Evolutionary conservation across 2,113 vertebrate species (phyloP), one percentile per base, ranked within the genome.

Genomic region (Brachypodius melanocephalos): DNA sequence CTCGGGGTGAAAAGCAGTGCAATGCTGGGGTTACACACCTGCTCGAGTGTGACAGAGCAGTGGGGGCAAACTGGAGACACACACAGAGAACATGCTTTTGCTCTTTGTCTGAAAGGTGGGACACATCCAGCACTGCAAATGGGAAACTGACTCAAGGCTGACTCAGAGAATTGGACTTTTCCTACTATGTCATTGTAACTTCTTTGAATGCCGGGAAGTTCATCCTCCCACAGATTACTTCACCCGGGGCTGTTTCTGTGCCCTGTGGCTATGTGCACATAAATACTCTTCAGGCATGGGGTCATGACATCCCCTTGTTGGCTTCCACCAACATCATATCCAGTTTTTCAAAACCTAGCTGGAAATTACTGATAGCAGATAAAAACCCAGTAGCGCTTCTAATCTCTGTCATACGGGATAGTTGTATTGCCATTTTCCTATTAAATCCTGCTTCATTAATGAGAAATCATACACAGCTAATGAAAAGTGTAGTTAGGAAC

Each of bases 71-170:
- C 77, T 42, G 11, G 55, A 46, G 40, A 31, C 46, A 14, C 18
- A 3, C 28, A 21, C 29, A 17, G 24, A 66, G 75, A 55, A 11
- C 17, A 7, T 2, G 17, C 20, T 45, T 57, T n/a, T 8, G 25
- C 43, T 69, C 31, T 83, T 49, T 28, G 24, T 54, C 75, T 65
- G 42, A 28, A 66, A 87, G 81, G 66, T 89, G 81, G 88, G 94
- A 93, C 48, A 6, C 17, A 36, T 8, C 65, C 91, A 85, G 87
- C 80, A 2, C 55, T 51, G 43, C 36, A 25, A 36, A 46, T 29
- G 65, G 80, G 74, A 34, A 61, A 29, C 55, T 87, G 93, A 80
- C 77, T 96, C 93, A 81, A 78, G 77, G 13, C 92, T 93, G 93
- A 91, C 85, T 97, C 93, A 88, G 71, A 79, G 85, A 82, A 32